Base-by-base conservation (phyloP, 2,113 vertebrate species). In the Toxotes jaculatrix region DNA sequence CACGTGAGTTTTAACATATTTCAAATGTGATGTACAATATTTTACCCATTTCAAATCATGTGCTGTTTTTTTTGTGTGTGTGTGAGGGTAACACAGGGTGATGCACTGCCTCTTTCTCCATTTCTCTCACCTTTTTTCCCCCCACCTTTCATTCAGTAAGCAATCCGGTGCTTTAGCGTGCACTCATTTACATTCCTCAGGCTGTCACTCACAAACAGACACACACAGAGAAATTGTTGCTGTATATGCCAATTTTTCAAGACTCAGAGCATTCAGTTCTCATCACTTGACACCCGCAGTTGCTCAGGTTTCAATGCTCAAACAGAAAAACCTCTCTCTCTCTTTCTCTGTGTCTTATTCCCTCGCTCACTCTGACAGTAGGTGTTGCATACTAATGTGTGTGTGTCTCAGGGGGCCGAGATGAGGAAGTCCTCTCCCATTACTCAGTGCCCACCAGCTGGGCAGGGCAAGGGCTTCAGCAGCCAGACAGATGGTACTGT, bases 391-490 rank as follows among this genome's bases (percentile, higher is more conserved):
- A 93, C 93, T 94, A 94, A 94, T 94, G 92, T 81, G 84, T 82
- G 82, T 73, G 86, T 87, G 86, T 93, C 93, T 92, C 90, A 87
- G 89, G 90, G 91, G 93, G 92, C 81, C 66, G 87, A 93, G 92
- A 93, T 93, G 93, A 94, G 93, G 93, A 94, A 94, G 93, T 94
- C 93, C 92, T 94, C 92, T 94, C 92, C 93, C 90, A 94, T 94
- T 94, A 94, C 93, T 93, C 92, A 88, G 91, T 94, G 93, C 92
- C 93, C 93, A 94, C 93, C 93, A 94, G 93, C 93, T 94, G 93
- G 93, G 93, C 93, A 94, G 91, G 93, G 93, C 92, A 94, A 93
- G 92, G 91, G 93, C 91, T 93, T 93, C 93, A 93, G 93, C 93
- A 94, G 91, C 89, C 89, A 92, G 92, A 94, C 93, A 94, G 93